Evolutionary conservation across 2,113 vertebrate species (phyloP), one percentile per base, ranked within the genome.

Genomic region (Clarias batrachus): DNA sequence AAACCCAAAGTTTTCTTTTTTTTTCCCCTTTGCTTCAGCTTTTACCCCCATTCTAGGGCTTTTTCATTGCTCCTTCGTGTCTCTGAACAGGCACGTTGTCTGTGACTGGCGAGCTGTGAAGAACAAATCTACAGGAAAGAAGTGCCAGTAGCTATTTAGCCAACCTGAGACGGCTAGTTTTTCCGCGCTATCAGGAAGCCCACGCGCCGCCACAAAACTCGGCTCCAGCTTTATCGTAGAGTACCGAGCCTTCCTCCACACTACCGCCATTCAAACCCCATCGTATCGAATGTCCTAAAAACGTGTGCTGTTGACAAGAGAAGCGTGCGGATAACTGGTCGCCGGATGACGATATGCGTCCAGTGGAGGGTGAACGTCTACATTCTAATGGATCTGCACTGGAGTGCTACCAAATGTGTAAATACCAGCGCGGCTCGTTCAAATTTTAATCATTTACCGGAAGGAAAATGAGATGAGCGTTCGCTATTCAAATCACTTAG

Each of bases 371-470:
- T 84, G 48, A 82, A 91, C 88, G 90, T 92, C 89, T 76, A 89
- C 90, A 87, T 88, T 89, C 78, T 91, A 92, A 93, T 92, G 91
- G 91, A 87, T 87, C 90, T 86, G 76, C 90, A 91, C 88, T 90
- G 90, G 90, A 92, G n/a, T 17, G 59, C 66, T 90, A 88, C 88
- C 87, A 90, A 92, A 93, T 86, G 91, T 91, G 91, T 90, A 91
- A 92, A 94, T 92, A 91, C 63, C 27, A 74, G 87, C 86, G 82
- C 88, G 89, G 89, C 86, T 91, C 91, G 90, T 92, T 94, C 93
- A 90, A 93, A 92, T 90, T 93, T 93, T 92, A 92, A 94, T 93
- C 93, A 92, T 93, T 92, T 91, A 87, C 77, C 89, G 80, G 89
- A 93, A 92, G 92, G 81, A 93, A 94, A 94, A 93, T 88, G 90